phyloP scores from a whole-genome alignment of 2,113 vertebrate genomes.

The Hydrochoerus hydrochaeris region DNA sequence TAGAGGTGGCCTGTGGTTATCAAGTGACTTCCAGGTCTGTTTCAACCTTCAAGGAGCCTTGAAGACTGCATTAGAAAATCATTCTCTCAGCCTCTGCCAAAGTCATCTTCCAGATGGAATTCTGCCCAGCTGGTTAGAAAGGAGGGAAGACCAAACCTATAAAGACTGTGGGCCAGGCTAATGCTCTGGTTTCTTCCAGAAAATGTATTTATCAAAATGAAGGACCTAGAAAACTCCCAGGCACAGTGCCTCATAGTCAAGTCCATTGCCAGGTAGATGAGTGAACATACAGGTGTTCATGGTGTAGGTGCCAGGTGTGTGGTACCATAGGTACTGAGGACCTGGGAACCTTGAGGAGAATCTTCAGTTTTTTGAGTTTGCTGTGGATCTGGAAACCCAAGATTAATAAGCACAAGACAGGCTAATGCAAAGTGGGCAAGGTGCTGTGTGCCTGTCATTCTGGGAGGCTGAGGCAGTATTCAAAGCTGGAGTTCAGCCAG shows the following conservation, averaged over 20 bases:
- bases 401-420: not conserved
- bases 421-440: too few relatives aligned
- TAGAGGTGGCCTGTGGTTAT: not conserved
- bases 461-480: not conserved
- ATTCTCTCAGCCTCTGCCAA: conserved; percentile 17
- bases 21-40: not conserved
- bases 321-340: not conserved
- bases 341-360: not conserved
- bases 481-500: not conserved
- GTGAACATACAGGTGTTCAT: not conserved
- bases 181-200: conserved; percentile 19
- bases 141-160: not conserved
- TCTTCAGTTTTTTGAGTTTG: not conserved
- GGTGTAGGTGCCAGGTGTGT: not conserved
- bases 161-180: conserved; percentile 11
- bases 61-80: not conserved
- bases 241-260: not conserved
- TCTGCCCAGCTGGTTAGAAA: conserved; percentile 47
- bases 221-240: not conserved
- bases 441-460: not conserved
- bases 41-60: conserved; percentile 18
- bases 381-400: not conserved
- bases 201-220: conserved; percentile 13
- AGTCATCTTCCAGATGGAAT: not conserved
- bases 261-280: not conserved